phyloP scores from a whole-genome alignment of 1,140 invertebrate species.

The Eurosta solidaginis region DNA sequence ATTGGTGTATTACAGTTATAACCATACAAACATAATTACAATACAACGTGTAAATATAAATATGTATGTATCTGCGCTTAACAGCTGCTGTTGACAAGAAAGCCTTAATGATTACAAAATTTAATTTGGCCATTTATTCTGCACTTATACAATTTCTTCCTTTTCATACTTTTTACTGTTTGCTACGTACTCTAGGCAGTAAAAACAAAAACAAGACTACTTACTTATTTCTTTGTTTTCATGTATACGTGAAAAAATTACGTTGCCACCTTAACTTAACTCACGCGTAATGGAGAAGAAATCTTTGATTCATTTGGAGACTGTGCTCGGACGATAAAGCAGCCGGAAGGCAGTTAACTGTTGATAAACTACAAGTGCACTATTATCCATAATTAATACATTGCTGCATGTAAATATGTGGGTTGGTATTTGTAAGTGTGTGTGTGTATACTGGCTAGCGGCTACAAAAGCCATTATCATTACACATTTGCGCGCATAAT shows the following conservation, averaged over 20 bases:
- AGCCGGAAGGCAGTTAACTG: not conserved
- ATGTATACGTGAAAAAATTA: too few relatives aligned
- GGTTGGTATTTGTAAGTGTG: not conserved
- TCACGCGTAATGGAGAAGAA: not conserved
- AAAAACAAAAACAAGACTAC: not conserved
- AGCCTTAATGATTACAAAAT: slow-evolving; percentile 21
- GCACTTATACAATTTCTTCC: not conserved
- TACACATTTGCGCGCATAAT: slow-evolving; percentile 20
- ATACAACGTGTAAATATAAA: too few relatives aligned
- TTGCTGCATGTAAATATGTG: not conserved
- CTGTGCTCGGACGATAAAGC: not conserved
- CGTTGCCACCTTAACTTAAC: not conserved
- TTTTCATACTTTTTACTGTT: not conserved
- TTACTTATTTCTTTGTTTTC: too few relatives aligned
- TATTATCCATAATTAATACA: not conserved
- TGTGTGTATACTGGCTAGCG: not conserved
- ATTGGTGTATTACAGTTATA: too few relatives aligned
- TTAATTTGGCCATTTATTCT: slow-evolving; percentile 20
- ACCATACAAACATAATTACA: too few relatives aligned
- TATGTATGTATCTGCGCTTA: too few relatives aligned
- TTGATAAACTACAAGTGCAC: slow-evolving; percentile 5
- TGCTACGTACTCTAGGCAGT: too few relatives aligned
- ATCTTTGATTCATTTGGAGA: not conserved
- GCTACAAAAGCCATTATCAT: not conserved
- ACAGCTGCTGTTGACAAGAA: not conserved